These are phyloP conservation scores for Drosophila formosana DNA, from an alignment of 2,888 invertebrate species.

Conservation along the genomic window DNA sequence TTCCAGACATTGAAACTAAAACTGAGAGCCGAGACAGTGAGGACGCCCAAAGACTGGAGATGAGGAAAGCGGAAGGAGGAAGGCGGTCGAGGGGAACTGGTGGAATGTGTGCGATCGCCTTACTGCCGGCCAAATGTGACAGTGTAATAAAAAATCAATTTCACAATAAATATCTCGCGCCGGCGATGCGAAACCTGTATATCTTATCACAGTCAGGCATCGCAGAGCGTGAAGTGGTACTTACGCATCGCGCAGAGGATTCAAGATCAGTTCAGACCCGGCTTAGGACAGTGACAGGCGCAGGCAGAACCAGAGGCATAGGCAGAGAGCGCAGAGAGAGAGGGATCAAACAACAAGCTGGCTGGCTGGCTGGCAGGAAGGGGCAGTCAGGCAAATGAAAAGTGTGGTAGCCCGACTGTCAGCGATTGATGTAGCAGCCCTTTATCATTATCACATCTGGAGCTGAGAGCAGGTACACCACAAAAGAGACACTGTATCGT, in stretches of 20 bases:
- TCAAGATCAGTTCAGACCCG: constrained; percentile 41
- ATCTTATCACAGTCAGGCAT: constrained; percentile 76
- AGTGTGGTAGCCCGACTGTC: constrained; percentile 82
- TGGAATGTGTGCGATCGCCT: constrained; percentile 70
- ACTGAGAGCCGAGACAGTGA: constrained; percentile 1
- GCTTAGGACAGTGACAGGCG: constrained; percentile 11
- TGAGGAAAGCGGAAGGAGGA: background rate
- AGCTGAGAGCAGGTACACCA: constrained; percentile 71
- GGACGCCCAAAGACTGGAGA: background rate
- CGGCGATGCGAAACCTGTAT: constrained; percentile 67
- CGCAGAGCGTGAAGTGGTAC: constrained; percentile 78
- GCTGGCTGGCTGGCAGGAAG: constrained; percentile 16
- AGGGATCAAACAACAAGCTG: constrained; percentile 13
- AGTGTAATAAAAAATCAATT: constrained; percentile 82
- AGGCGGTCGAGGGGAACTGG: constrained; percentile 1
- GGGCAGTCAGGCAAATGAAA: constrained; percentile 65
- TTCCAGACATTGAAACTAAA: constrained; percentile 26
- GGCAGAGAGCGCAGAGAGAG: too few species aligned
- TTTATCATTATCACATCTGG: constrained; percentile 81
- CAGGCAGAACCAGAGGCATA: background rate
- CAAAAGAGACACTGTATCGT: constrained; percentile 38
- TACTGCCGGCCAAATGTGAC: constrained; percentile 72
- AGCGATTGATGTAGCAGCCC: constrained; percentile 81
- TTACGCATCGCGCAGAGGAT: constrained; percentile 63
- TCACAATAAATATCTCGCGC: constrained; percentile 78